Evolutionary conservation across 2,113 vertebrate genomes (phyloP).

Genomic region (Embiotoca jacksoni): DNA sequence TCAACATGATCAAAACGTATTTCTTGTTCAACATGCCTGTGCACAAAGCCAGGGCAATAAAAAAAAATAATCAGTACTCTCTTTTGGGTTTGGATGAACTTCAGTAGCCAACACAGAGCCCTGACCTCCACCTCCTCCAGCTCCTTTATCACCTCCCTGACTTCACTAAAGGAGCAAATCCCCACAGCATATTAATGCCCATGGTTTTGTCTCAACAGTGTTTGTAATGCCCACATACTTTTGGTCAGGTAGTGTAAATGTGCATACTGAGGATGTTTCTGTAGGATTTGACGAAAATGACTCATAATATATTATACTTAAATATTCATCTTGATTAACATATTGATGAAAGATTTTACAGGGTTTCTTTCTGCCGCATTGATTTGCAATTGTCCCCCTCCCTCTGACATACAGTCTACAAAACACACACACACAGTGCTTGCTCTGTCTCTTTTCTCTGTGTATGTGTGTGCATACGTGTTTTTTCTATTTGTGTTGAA

Average conservation of each 20-base stretch:
- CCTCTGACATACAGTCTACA: neutral
- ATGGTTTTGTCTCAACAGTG: neutral
- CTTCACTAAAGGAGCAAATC: no score
- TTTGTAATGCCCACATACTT: neutral
- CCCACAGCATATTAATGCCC: no score
- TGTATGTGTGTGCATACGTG: neutral
- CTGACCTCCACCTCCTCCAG: no score
- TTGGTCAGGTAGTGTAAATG: neutral
- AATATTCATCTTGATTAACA: constrained; percentile 49
- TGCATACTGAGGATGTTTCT: neutral
- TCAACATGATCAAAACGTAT: neutral
- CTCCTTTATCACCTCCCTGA: no score
- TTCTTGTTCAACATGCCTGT: neutral
- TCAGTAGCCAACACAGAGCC: no score
- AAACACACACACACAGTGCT: neutral
- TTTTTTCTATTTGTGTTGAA: neutral
- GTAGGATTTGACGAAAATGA: neutral
- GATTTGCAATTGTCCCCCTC: constrained; percentile 17
- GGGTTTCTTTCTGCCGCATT: neutral
- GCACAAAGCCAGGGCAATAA: neutral
- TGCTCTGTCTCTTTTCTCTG: neutral
- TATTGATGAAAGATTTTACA: constrained; percentile 39
- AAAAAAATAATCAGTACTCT: neutral
- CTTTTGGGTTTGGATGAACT: no score
- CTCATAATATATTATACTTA: neutral